A percentile compares a stretch with the other conserved stretches of the same genome.
Evolutionary conservation across 2,888 invertebrate species (phyloP).

Genomic region (Agriopis aurantiaria): DNA sequence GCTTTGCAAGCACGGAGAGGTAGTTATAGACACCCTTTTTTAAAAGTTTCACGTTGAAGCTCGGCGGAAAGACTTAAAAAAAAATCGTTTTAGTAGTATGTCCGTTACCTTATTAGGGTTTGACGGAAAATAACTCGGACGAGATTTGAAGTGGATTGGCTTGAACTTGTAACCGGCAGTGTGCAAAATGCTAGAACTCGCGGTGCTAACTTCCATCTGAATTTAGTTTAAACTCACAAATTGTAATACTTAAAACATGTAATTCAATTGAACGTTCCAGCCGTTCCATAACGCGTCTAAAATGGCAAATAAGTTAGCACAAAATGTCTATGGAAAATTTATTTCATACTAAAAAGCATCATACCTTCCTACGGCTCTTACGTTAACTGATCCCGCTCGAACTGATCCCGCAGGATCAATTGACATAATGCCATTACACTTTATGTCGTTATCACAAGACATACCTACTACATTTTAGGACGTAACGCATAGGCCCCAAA

Average conservation of each 20-base stretch:
- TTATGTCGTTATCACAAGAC: slow-evolving; percentile 5
- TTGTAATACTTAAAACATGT: background rate
- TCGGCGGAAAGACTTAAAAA: no score
- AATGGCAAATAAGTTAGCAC: background rate
- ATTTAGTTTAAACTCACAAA: background rate
- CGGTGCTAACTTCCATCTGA: background rate
- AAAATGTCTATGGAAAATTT: slow-evolving; percentile 2
- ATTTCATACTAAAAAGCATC: background rate
- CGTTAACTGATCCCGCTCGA: no score
- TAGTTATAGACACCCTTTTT: no score
- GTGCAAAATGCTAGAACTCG: slow-evolving; percentile 5
- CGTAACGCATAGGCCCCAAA: slow-evolving; percentile 10
- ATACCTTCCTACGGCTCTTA: background rate
- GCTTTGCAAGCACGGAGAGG: no score
- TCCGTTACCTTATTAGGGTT: slow-evolving; percentile 14
- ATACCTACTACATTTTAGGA: background rate
- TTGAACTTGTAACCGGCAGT: slow-evolving; percentile 4
- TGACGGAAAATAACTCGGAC: background rate
- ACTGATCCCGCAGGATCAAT: no score
- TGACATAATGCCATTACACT: slow-evolving; percentile 1
- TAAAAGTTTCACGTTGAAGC: no score
- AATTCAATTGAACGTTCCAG: background rate
- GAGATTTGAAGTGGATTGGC: background rate
- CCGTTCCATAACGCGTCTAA: background rate
- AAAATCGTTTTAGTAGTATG: no score